Evolutionary conservation across 2,888 invertebrate species (phyloP), one percentile per base, ranked within the genome.

Genomic region (Melinaea menophilus): DNA sequence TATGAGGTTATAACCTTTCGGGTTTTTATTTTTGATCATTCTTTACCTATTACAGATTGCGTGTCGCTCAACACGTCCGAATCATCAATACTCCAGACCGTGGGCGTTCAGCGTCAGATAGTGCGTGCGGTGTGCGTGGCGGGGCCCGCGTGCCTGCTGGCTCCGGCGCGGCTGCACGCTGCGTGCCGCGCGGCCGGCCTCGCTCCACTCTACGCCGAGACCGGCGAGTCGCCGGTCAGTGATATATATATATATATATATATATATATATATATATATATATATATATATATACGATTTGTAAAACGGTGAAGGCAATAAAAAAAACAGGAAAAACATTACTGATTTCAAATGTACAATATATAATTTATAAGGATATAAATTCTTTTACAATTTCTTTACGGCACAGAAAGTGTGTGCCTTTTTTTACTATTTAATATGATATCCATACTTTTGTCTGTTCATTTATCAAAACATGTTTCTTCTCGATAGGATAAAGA

Each of bases 91-190:
- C 79, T 94, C 59, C 80, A 86, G 62, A 92, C 93, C 12, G 85
- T 91, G 34, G 94, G 95, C 0, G 84, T 92, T 2, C 95, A 95
- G 76, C 87, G 92, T 0, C 92, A 93, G 69, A 82, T 95, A 13
- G 82, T 95, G 9, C 81, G 88, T 47, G 91, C 93, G 4, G 84
- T 95, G 54, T 91, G 92, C 63, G 82, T 85, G 7, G 85, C 89
- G 0, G 95, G 94, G 0, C 93, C 94, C 0, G 85, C 92, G 0
- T 91, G 92, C 61, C 77, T 95, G 35, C 79, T 94, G 33, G 90
- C 92, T 69, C 95, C 95, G 0, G 81, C 87, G 5, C 89, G 92
- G 41, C 79, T 93, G 56, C 94, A 92, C 79, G 85, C 88, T 59
- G 91, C 92, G 5, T 93, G 93, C 67, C 75, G 92, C 0, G 75